These are phyloP conservation scores for Hylyphantes graminicola DNA, from an alignment of 1,140 invertebrate genomes.

Conservation along the genomic window DNA sequence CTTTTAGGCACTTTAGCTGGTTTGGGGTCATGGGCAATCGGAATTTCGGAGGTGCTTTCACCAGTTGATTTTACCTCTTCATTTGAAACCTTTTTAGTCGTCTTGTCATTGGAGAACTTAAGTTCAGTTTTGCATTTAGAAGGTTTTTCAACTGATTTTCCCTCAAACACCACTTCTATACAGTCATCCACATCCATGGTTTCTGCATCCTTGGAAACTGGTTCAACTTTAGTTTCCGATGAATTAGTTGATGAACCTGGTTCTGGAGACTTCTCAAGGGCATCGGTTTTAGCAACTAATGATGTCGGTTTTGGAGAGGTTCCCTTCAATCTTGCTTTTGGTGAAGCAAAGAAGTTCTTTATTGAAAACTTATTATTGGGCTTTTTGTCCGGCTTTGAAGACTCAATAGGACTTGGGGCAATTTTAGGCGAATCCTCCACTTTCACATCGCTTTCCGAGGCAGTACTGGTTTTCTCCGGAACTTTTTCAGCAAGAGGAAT, in stretches of 20 bases:
- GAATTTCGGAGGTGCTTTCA: no score
- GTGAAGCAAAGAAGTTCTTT: conserved; percentile 41
- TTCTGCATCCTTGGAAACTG: neutral
- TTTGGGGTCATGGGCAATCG: no score
- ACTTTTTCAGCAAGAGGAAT: neutral
- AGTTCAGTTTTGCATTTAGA: no score
- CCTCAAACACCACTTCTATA: conserved; percentile 15
- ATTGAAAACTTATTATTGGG: conserved; percentile 34
- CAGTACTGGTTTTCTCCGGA: neutral
- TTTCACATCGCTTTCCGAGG: neutral
- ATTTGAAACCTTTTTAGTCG: no score
- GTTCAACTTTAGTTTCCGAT: neutral
- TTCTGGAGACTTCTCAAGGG: neutral
- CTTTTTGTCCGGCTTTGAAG: conserved; percentile 1
- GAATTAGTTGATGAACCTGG: neutral
- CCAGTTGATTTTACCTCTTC: no score
- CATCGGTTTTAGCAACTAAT: neutral
- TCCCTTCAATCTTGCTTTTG: conserved; percentile 8
- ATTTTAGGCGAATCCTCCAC: neutral
- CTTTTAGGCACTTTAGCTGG: no score
- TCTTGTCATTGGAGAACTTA: no score
- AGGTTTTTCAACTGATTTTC: neutral
- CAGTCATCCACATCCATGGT: neutral
- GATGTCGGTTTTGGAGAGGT: neutral
- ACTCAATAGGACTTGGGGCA: neutral